Evolutionary conservation across 2,888 invertebrate species (phyloP).

Genomic region (Erebia ligea): DNA sequence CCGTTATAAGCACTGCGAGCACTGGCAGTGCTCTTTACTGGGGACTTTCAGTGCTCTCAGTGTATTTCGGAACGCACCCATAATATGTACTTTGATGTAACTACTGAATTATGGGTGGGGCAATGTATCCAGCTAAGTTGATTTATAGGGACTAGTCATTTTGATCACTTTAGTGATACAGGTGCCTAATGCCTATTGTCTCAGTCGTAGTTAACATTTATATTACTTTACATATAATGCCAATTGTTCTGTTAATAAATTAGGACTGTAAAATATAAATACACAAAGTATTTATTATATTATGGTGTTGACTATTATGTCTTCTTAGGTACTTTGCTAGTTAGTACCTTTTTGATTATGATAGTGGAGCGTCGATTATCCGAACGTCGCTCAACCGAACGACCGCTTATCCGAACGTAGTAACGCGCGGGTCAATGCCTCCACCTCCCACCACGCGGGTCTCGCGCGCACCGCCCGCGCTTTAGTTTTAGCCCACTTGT

Average conservation of each 20-base stretch:
- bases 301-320: constrained; percentile 8
- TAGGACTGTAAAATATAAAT: constrained; percentile 25
- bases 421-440: too few relatives aligned
- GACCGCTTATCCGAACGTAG: too few relatives aligned
- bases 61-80: too few relatives aligned
- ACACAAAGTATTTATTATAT: neutral
- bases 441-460: too few relatives aligned
- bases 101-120: too few relatives aligned
- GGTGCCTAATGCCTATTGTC: constrained; percentile 28
- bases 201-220: constrained; percentile 20
- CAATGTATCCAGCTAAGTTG: constrained; percentile 9
- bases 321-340: constrained; percentile 1
- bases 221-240: constrained; percentile 44
- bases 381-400: too few relatives aligned
- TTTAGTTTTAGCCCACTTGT: too few relatives aligned
- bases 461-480: too few relatives aligned
- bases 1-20: too few relatives aligned
- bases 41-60: too few relatives aligned
- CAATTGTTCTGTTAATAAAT: constrained; percentile 42
- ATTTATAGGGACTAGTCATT: constrained; percentile 33
- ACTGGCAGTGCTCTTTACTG: too few relatives aligned
- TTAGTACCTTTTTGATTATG: constrained; percentile 2
- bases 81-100: neutral
- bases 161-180: constrained; percentile 34
- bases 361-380: too few relatives aligned